Evolutionary conservation across 1,140 invertebrate species (phyloP).

Genomic region (Euura saliciscinereae): DNA sequence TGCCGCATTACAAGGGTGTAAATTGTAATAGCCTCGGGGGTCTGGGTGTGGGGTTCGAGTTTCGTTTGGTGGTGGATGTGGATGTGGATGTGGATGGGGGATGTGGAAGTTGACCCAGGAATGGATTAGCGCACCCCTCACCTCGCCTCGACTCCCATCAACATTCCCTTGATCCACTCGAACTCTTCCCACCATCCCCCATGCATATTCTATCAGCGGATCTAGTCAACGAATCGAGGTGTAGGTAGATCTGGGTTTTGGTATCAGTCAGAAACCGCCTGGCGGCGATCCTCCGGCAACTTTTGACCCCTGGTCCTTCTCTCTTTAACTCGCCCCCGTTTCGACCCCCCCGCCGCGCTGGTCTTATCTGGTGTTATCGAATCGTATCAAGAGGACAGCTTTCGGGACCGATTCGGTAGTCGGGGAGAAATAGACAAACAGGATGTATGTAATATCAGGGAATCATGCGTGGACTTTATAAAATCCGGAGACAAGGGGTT

Average conservation of each 20-base stretch:
- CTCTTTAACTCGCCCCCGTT: no score
- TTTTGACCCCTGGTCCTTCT: background rate
- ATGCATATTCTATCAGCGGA: constrained; percentile 5
- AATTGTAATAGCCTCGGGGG: constrained; percentile 3
- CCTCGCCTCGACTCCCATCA: background rate
- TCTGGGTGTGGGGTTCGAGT: background rate
- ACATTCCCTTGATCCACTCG: background rate
- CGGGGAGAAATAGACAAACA: no score
- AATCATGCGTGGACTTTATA: no score
- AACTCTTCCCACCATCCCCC: background rate
- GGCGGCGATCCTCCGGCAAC: background rate
- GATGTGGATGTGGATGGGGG: background rate
- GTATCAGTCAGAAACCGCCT: background rate
- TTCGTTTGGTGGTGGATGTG: background rate
- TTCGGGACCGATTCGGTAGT: no score
- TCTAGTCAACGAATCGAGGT: background rate
- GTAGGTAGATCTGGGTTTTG: no score
- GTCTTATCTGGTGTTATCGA: no score
- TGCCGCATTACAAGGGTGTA: constrained; percentile 6
- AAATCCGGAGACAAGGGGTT: no score
- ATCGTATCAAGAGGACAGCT: no score
- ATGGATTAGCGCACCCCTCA: background rate
- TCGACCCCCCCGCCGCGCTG: no score
- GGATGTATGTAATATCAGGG: no score
- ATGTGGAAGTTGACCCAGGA: background rate